A percentile compares a stretch with the other conserved stretches of the same genome.
phyloP scores from a whole-genome alignment of 2,888 invertebrate genomes.

The Merodon equestris region DNA sequence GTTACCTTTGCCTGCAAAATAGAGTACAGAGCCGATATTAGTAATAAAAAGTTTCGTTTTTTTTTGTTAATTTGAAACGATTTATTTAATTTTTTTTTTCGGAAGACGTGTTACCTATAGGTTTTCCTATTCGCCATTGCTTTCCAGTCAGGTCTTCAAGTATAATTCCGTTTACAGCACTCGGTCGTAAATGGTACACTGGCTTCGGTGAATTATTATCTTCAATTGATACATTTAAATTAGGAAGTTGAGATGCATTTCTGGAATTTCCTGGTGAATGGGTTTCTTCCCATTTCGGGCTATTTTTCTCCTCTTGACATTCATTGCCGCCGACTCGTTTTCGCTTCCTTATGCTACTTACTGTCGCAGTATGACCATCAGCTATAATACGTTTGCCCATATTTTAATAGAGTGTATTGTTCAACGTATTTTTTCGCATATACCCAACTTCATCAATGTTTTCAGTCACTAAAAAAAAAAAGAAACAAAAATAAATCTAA shows the following conservation, averaged over 20 bases:
- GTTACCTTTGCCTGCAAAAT: slow-evolving; percentile 84
- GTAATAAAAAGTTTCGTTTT: no score
- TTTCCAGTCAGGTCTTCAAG: slow-evolving; percentile 89
- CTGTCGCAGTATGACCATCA: slow-evolving; percentile 66
- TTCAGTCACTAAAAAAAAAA: slow-evolving; percentile 13
- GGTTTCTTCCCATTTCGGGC: slow-evolving; percentile 22
- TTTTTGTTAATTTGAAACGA: background rate
- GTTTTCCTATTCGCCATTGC: slow-evolving; percentile 92
- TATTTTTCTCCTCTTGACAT: slow-evolving; percentile 30
- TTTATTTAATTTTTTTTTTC: background rate
- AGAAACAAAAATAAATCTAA: slow-evolving; percentile 36
- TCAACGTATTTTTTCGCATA: slow-evolving; percentile 4
- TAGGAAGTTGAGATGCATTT: slow-evolving; percentile 10
- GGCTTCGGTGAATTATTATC: slow-evolving; percentile 77
- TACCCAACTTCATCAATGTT: slow-evolving; percentile 4
- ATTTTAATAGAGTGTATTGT: background rate
- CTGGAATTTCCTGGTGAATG: slow-evolving; percentile 12
- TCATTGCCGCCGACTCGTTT: slow-evolving; percentile 70
- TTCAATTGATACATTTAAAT: slow-evolving; percentile 42
- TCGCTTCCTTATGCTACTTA: slow-evolving; percentile 73
- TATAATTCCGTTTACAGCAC: slow-evolving; percentile 84
- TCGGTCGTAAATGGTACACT: slow-evolving; percentile 80
- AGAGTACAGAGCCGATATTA: no score
- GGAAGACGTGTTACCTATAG: slow-evolving; percentile 83
- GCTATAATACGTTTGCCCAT: slow-evolving; percentile 75